Percentiles rank a stretch among this genome's conserved stretches.
Conservation (phyloP, 2,888 invertebrate species). For the Antheraea assamensis region DNA sequence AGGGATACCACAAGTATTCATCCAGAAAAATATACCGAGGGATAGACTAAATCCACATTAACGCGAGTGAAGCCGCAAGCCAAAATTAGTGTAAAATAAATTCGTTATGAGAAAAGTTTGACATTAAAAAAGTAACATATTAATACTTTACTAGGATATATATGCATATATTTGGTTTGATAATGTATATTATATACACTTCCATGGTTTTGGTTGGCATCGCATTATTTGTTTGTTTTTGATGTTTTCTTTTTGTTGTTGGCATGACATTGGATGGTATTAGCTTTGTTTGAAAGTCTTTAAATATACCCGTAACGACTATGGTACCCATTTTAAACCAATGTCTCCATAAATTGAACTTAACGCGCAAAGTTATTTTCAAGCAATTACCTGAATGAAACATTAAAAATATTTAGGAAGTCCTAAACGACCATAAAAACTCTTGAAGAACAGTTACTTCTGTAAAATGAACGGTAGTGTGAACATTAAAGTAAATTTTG, state of each 20-base stretch:
- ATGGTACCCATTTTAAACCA: background rate
- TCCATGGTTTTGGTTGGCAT: too few relatives aligned
- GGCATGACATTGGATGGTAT: too few relatives aligned
- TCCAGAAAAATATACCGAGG: too few relatives aligned
- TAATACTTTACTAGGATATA: background rate
- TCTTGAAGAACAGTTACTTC: background rate
- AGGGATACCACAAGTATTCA: too few relatives aligned
- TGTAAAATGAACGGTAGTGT: background rate
- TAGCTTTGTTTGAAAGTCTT: background rate
- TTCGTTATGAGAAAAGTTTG: background rate
- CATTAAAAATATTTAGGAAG: background rate
- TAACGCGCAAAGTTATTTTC: background rate
- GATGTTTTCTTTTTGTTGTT: too few relatives aligned
- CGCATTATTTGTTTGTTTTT: too few relatives aligned
- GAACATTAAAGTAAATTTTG: slow-evolving; percentile 10
- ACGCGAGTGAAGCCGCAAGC: background rate
- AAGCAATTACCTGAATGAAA: background rate
- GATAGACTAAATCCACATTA: too few relatives aligned
- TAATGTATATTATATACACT: background rate
- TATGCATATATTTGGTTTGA: background rate
- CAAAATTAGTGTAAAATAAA: background rate
- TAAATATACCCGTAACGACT: background rate
- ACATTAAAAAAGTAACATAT: background rate
- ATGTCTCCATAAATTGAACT: background rate
- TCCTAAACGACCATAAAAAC: background rate